Evolutionary conservation across 2,888 invertebrate species (phyloP).

Genomic region (Azorinus chamasolen): DNA sequence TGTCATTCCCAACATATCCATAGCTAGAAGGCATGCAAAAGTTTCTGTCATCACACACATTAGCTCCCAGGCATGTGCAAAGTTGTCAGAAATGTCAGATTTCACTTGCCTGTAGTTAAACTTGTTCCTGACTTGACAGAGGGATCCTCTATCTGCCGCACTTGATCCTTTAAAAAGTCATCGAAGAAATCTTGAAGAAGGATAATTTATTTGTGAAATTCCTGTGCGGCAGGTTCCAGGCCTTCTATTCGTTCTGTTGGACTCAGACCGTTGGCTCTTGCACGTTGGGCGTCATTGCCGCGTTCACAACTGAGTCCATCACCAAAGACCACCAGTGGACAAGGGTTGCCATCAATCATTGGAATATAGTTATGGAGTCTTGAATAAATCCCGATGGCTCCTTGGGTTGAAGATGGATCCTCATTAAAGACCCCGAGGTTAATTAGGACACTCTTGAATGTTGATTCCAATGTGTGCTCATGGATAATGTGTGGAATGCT

Average conservation of each 20-base stretch:
- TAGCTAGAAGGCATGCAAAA: no score
- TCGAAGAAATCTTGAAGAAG: conserved; percentile 49
- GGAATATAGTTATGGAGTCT: conserved; percentile 13
- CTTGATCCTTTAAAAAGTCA: conserved; percentile 42
- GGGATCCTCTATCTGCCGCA: conserved; percentile 31
- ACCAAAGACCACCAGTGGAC: conserved; percentile 32
- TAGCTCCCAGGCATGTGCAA: conserved; percentile 51
- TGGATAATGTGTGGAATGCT: conserved; percentile 30
- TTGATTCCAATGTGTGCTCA: conserved; percentile 25
- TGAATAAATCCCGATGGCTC: conserved; percentile 24
- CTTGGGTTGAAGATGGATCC: conserved; percentile 35
- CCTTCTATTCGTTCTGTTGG: conserved; percentile 41
- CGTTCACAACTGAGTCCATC: conserved; percentile 53
- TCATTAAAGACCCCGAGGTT: conserved; percentile 47
- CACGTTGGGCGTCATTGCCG: conserved; percentile 49
- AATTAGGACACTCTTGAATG: conserved; percentile 29
- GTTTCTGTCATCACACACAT: conserved; percentile 14
- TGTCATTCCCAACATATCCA: no score
- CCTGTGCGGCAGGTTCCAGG: conserved; percentile 49
- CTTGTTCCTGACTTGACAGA: conserved; percentile 38
- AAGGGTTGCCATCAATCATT: conserved; percentile 11
- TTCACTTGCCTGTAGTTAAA: conserved; percentile 47
- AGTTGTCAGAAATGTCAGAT: conserved; percentile 39
- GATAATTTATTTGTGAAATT: conserved; percentile 58
- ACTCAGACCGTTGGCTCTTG: conserved; percentile 28